These are phyloP conservation scores for Babyrousa celebensis DNA, from an alignment of 2,797 vertebrate species.

Conservation along the genomic window DNA sequence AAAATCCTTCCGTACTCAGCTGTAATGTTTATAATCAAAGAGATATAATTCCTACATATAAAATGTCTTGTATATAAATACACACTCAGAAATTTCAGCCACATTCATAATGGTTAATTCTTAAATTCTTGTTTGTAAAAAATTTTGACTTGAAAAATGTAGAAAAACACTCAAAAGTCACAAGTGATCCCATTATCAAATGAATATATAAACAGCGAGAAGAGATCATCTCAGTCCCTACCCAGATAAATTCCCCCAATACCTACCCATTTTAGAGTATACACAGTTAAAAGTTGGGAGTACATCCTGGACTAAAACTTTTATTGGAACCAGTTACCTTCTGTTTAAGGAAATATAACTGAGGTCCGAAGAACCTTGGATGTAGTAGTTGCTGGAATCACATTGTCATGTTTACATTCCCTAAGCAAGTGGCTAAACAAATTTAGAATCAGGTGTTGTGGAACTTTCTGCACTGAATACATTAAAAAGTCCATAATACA, in stretches of 20 bases:
- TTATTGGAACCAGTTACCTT: neutral
- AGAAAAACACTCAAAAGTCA: neutral
- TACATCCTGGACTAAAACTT: neutral
- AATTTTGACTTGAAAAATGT: neutral
- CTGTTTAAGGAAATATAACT: neutral
- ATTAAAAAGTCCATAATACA: neutral
- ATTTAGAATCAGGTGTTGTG: slow-evolving; percentile 33
- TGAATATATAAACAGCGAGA: neutral
- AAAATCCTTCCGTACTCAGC: neutral
- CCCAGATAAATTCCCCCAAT: neutral
- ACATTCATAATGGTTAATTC: neutral
- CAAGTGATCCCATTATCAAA: neutral
- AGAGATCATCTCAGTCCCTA: neutral
- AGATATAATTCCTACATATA: neutral
- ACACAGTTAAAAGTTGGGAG: neutral
- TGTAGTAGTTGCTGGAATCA: neutral
- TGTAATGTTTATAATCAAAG: neutral
- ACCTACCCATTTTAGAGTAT: neutral
- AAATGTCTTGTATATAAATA: neutral
- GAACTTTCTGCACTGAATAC: neutral
- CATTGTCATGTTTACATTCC: neutral
- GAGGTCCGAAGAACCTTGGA: neutral
- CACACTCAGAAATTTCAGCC: neutral
- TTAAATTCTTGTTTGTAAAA: neutral
- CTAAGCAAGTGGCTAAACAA: neutral